Base-by-base conservation (phyloP, 2,888 invertebrate genomes). In the Drosophila birchii region DNA sequence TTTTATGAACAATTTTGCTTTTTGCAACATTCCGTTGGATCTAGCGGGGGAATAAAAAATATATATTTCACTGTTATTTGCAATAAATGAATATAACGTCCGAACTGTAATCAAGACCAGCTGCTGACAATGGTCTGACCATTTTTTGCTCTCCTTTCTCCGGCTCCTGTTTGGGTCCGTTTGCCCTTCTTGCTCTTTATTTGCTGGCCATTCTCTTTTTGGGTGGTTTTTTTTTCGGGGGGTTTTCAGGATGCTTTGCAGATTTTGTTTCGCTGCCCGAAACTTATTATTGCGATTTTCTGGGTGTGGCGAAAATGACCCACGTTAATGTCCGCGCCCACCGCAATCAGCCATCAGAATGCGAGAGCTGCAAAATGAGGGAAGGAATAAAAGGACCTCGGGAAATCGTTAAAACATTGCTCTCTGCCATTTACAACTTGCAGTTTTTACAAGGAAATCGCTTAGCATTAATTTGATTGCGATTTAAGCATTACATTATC, bases 51-150 rank as follows among this genome's bases (percentile, higher is more conserved):
- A 73, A 88, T 76, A 88, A 80, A 89, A 82, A 88, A 29, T 29
- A 29, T 29, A 29, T 86, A 80, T 79, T 89, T 82, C 76, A 76
- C 74, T 80, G 76, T 76, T 86, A 82, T 85, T 89, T 66, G 85
- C 86, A 75, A 85, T 89, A 88, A 89, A 85, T 88, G 89, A 82
- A 85, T 82, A 75, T 82, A 78, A 89, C 71, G 88, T 80, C 78
- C 76, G 78, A 86, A 81, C 75, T 90, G 87, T 86, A 90, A 89
- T 89, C 90, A 82, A 78, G 76, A 78, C 68, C 87, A 87, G 80
- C 80, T 90, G 87, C 89, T 75, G 76, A 74, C 80, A 78, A 59
- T 70, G 69, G 68, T 63, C 55, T 56, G 62, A n/a, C 67, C 63
- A 43, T 76, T 74, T 73, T 64, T 53, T 57, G 34, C 39, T 47